A percentile compares a stretch with the other conserved stretches of the same genome.
These are phyloP conservation scores for Oceanodroma tethys DNA, from an alignment of 2,113 vertebrate genomes.

Conservation along the genomic window DNA sequence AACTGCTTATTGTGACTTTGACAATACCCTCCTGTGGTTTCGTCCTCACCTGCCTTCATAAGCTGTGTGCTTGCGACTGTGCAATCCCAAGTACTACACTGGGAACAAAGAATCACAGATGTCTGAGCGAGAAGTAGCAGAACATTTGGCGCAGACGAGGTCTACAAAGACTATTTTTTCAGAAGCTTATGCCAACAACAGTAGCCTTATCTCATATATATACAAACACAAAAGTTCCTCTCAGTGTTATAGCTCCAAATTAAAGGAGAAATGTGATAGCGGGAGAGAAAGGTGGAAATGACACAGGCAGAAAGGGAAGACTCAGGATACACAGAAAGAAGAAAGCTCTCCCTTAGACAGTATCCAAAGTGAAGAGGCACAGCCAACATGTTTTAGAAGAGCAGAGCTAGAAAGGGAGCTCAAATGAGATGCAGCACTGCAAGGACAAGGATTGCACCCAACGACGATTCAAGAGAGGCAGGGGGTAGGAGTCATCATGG, in stretches of 20 bases:
- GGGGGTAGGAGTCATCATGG: not conserved
- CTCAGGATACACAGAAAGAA: not conserved
- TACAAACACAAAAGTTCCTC: not conserved
- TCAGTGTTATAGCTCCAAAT: not conserved
- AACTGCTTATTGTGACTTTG: conserved; percentile 14
- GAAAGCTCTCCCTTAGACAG: not conserved
- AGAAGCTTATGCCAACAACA: not conserved
- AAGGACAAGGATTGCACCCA: not conserved
- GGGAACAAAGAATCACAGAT: conserved; percentile 24
- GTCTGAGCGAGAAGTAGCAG: not conserved
- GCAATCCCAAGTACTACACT: conserved; percentile 7
- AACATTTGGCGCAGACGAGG: conserved; percentile 5
- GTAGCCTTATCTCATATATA: not conserved
- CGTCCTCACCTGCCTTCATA: conserved; percentile 17
- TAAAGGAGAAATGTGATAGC: not conserved
- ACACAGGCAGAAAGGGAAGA: not conserved
- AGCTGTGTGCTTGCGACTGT: not conserved
- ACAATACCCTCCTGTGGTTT: conserved; percentile 23
- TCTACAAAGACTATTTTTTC: conserved; percentile 48
- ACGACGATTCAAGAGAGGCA: rapidly evolving
- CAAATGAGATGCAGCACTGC: not conserved
- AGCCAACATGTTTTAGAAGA: not conserved
- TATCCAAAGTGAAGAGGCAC: not conserved
- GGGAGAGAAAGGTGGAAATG: not conserved
- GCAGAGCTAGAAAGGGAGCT: not conserved